A percentile compares a stretch with the other conserved stretches of the same genome.
phyloP scores from a whole-genome alignment of 2,888 invertebrate species.

The Apoda limacodes region DNA sequence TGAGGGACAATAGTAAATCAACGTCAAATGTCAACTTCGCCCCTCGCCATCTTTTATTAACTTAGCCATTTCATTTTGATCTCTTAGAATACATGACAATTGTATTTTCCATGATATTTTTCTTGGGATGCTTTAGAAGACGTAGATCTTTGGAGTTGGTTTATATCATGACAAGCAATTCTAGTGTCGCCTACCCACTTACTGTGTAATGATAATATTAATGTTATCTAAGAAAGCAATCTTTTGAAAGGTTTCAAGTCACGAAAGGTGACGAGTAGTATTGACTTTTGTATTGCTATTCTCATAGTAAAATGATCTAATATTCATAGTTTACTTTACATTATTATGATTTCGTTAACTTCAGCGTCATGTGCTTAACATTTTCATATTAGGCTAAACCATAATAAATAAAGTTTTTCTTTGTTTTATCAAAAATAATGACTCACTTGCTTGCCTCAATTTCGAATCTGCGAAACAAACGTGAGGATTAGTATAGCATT shows the following conservation, averaged over 20 bases:
- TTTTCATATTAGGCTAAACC: too few relatives aligned
- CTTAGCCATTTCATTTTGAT: constrained; percentile 31
- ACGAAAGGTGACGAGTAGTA: constrained; percentile 24
- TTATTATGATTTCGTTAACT: too few relatives aligned
- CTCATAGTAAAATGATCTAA: too few relatives aligned
- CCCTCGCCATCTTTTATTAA: constrained; percentile 43
- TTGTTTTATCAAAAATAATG: too few relatives aligned
- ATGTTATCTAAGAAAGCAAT: constrained; percentile 58
- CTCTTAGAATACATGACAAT: constrained; percentile 30
- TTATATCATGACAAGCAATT: constrained; percentile 48
- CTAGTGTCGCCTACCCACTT: constrained; percentile 61
- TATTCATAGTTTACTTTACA: too few relatives aligned
- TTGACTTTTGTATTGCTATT: constrained; percentile 33
- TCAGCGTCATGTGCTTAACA: too few relatives aligned
- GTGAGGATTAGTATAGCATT: too few relatives aligned
- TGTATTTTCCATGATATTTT: constrained; percentile 20
- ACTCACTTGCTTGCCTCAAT: too few relatives aligned
- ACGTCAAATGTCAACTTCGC: constrained; percentile 62
- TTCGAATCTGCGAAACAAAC: too few relatives aligned
- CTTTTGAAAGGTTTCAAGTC: constrained; percentile 29
- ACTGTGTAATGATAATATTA: constrained; percentile 64
- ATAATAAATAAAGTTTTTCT: too few relatives aligned
- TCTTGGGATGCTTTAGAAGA: constrained; percentile 18
- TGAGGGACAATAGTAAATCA: constrained; percentile 61
- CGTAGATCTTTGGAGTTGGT: constrained; percentile 32